Evolutionary conservation across 2,888 invertebrate genomes (phyloP).

Genomic region (Serrognathus titanus): DNA sequence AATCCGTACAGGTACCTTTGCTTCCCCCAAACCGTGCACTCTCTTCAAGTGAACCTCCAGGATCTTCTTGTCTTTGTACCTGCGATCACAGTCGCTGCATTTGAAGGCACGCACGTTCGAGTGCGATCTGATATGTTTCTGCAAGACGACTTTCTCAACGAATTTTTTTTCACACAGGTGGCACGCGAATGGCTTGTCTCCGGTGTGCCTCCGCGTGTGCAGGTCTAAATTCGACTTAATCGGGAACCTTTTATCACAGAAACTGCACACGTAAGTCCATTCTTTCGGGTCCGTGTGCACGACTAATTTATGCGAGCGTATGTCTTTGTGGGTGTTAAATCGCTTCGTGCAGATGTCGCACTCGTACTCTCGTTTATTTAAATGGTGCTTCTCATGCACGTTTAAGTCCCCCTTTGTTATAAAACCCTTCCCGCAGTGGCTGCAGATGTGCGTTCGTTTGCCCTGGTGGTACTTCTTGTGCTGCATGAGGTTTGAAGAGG

Average conservation of each 20-base stretch:
- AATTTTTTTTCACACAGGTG: slow-evolving; percentile 28
- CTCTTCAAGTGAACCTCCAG: slow-evolving; percentile 54
- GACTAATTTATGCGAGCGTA: slow-evolving; percentile 36
- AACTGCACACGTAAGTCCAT: slow-evolving; percentile 31
- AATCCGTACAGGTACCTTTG: slow-evolving; percentile 41
- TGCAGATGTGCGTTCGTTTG: slow-evolving; percentile 34
- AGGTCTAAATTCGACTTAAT: slow-evolving; percentile 23
- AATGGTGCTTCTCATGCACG: slow-evolving; percentile 36
- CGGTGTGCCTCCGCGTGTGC: slow-evolving; percentile 26
- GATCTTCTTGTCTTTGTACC: slow-evolving; percentile 49
- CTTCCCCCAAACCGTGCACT: slow-evolving; percentile 47
- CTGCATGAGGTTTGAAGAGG: slow-evolving; percentile 35
- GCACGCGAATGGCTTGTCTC: slow-evolving; percentile 26
- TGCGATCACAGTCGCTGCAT: slow-evolving; percentile 52
- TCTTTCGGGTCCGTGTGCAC: slow-evolving; percentile 37
- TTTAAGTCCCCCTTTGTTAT: slow-evolving; percentile 37
- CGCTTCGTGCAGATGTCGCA: slow-evolving; percentile 36
- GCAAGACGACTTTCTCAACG: slow-evolving; percentile 26
- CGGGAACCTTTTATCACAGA: slow-evolving; percentile 26
- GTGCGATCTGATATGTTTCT: slow-evolving; percentile 26
- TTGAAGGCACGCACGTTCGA: slow-evolving; percentile 24
- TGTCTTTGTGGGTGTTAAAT: slow-evolving; percentile 37
- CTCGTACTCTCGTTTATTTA: slow-evolving; percentile 33
- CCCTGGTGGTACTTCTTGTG: slow-evolving; percentile 37
- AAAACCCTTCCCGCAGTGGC: slow-evolving; percentile 46